These are phyloP conservation scores for Eupithecia subumbrata DNA, from an alignment of 2,888 invertebrate genomes.

Conservation along the genomic window DNA sequence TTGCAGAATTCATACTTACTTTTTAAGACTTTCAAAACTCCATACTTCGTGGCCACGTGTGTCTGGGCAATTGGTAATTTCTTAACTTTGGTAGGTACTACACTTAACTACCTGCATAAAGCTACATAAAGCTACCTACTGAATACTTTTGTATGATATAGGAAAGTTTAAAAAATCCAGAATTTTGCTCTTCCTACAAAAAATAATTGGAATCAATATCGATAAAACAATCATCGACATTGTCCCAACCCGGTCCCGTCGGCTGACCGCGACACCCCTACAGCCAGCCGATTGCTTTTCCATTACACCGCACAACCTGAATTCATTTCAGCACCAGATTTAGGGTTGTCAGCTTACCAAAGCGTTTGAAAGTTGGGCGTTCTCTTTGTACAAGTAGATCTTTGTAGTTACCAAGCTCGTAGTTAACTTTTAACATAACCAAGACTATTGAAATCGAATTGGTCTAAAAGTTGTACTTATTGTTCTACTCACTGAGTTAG, in stretches of 20 bases:
- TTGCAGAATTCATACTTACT: too few relatives aligned
- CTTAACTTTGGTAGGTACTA: not conserved
- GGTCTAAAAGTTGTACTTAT: too few relatives aligned
- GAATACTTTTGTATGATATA: too few relatives aligned
- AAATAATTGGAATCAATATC: not conserved
- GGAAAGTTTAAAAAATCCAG: not conserved
- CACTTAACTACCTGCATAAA: too few relatives aligned
- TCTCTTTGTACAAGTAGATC: not conserved
- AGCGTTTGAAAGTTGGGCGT: not conserved
- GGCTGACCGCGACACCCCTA: constrained; percentile 43
- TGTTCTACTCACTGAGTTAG: too few relatives aligned
- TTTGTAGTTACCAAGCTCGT: not conserved
- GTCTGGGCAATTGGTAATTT: not conserved
- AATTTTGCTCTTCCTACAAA: not conserved
- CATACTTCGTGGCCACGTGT: too few relatives aligned
- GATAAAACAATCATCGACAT: not conserved
- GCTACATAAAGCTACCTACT: too few relatives aligned
- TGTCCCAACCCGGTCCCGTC: not conserved
- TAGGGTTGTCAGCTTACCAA: constrained; percentile 28
- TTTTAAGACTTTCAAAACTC: too few relatives aligned
- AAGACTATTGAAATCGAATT: too few relatives aligned
- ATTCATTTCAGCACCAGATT: constrained; percentile 36
- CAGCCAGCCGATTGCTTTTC: constrained; percentile 50
- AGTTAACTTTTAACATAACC: too few relatives aligned
- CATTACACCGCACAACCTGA: constrained; percentile 44